Evolutionary conservation across 2,797 vertebrate genomes (phyloP), one percentile per base, ranked within the genome.

Genomic region (Merluccius polli): DNA sequence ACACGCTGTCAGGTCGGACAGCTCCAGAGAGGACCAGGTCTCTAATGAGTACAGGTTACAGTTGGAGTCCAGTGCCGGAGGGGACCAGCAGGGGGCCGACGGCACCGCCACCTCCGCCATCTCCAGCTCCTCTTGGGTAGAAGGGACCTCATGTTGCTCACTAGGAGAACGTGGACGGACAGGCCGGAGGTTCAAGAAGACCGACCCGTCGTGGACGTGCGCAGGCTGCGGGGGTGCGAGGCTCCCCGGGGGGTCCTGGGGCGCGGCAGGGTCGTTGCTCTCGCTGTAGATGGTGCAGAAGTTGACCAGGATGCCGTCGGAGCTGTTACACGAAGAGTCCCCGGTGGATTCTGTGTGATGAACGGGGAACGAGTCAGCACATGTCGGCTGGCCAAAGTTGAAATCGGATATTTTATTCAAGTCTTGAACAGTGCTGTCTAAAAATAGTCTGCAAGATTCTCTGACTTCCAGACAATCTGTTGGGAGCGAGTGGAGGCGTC

Each of bases 261-360:
- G 93, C 0, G 88, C 94, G 80, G 95, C 91, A 0, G 93, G 93
- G 77, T 93, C 93, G 38, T 94, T 97, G 92, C 94, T 95, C 78
- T 94, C 94, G 89, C 94, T 94, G 86, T 98, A 98, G 76, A 99
- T 97, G 35, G 98, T 86, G 78, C 95, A 97, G 91, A 99, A 98
- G 79, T 96, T 99, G 77, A 99, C 97, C 67, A 98, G 90, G 52
- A 98, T 89, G 0, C 98, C 97, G 0, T 99, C 97, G 0, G 97
- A 99, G 69, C 97, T 98, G 90, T 96, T 97, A 85, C 95, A 98
- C 73, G 97, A 99, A 0, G 96, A 98, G 92, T 98, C 96, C 0
- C 95, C 98, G 83, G 92, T 84, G 0, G 93, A 94, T 72, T 95
- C 95, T 82, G 93, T 91, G 77, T 92, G 95, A 67, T 92, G 93